Evolutionary conservation across 1,140 invertebrate genomes (phyloP).

Genomic region (Zaprionus africanus): DNA sequence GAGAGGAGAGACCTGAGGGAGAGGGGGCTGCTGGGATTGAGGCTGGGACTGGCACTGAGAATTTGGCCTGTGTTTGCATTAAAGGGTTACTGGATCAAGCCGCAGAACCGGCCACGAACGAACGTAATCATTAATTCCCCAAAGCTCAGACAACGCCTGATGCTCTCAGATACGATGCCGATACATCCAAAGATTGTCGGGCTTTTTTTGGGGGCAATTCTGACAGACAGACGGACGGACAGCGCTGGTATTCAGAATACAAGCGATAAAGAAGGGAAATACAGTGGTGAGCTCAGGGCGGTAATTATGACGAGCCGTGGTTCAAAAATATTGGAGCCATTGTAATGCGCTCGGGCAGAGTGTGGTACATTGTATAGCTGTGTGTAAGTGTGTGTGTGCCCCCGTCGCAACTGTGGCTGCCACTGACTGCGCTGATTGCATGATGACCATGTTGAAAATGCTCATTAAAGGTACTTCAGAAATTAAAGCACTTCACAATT

Average conservation of each 20-base stretch:
- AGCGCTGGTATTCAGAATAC: constrained; percentile 32
- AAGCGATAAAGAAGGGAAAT: constrained; percentile 12
- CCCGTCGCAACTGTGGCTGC: constrained; percentile 2
- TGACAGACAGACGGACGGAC: constrained; percentile 25
- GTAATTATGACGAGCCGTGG: constrained; percentile 77
- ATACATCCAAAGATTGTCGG: constrained; percentile 72
- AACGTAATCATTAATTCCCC: constrained; percentile 77
- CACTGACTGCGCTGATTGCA: constrained; percentile 60
- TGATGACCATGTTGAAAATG: constrained; percentile 83
- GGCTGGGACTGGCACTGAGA: constrained; percentile 14
- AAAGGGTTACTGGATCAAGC: constrained; percentile 80
- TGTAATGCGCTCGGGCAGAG: constrained; percentile 47
- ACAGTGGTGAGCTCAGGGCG: constrained; percentile 54
- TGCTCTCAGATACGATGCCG: constrained; percentile 40
- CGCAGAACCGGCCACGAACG: constrained; percentile 46
- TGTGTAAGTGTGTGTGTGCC: background rate
- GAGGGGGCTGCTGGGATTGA: too few relatives aligned
- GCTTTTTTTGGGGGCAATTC: constrained; percentile 44
- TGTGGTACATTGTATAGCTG: constrained; percentile 12
- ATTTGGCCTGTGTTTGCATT: constrained; percentile 50
- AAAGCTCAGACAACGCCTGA: constrained; percentile 53
- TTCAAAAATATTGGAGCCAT: constrained; percentile 71
- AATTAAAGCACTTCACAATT: constrained; percentile 82
- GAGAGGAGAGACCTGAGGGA: too few relatives aligned
- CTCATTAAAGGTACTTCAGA: constrained; percentile 81